A percentile compares a stretch with the other conserved stretches of the same genome.
These are phyloP conservation scores for Coelinius sp. DNA, from an alignment of 2,888 invertebrate genomes.

Conservation along the genomic window DNA sequence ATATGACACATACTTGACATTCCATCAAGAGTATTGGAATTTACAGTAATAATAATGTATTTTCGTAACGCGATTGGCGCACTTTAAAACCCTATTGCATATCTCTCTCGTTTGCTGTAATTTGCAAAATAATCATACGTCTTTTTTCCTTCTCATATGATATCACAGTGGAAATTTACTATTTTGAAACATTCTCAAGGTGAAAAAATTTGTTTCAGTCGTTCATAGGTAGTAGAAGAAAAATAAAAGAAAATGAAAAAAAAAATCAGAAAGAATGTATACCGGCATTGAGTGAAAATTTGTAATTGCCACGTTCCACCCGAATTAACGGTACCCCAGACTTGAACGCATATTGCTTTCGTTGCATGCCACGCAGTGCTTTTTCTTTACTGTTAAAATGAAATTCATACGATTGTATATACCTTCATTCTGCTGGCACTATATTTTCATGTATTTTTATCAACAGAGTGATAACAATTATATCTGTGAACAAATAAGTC, in stretches of 20 bases:
- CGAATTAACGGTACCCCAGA: constrained; percentile 50
- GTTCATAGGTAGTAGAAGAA: not conserved
- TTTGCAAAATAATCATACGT: no score
- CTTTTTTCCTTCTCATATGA: no score
- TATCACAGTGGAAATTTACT: no score
- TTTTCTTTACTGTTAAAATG: not conserved
- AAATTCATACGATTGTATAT: not conserved
- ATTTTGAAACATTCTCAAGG: not conserved
- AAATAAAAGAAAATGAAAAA: constrained; percentile 28
- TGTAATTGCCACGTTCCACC: constrained; percentile 50
- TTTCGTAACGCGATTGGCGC: not conserved
- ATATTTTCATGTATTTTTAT: not conserved
- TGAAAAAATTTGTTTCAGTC: not conserved
- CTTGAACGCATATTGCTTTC: constrained; percentile 34
- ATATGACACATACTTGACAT: not conserved
- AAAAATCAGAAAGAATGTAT: constrained; percentile 35
- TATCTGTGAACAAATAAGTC: not conserved
- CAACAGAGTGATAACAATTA: not conserved
- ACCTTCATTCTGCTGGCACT: constrained; percentile 13
- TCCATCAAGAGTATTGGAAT: not conserved
- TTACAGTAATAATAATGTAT: not conserved
- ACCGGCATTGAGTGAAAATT: constrained; percentile 43
- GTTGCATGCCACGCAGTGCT: constrained; percentile 20
- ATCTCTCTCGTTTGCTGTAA: no score
- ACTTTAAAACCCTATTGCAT: no score